Evolutionary conservation across 2,113 vertebrate species (phyloP).

Genomic region (Trogon melanurus): DNA sequence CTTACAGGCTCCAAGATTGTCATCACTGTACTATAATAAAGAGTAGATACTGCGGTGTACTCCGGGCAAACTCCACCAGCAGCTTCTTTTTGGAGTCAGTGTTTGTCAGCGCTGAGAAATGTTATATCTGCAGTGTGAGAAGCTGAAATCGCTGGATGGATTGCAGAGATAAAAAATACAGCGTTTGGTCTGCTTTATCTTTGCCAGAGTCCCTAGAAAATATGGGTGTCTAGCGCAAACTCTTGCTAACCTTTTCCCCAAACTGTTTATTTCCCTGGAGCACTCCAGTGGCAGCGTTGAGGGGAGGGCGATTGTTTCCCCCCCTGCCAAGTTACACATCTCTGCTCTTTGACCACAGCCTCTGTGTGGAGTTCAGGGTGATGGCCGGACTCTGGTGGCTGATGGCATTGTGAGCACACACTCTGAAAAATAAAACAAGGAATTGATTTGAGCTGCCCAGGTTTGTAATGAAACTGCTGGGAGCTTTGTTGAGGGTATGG

Average conservation of each 20-base stretch:
- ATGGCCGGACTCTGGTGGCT: background rate
- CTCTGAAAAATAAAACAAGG: background rate
- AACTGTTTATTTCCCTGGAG: background rate
- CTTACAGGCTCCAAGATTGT: no score
- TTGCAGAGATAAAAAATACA: background rate
- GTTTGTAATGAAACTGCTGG: background rate
- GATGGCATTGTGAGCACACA: rapidly evolving
- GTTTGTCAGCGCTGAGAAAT: background rate
- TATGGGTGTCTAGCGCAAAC: background rate
- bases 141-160: background rate
- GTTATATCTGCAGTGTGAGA: rapidly evolving
- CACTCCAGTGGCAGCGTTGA: background rate
- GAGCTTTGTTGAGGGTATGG: background rate
- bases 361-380: background rate
- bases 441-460: background rate
- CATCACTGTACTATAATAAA: rapidly evolving
- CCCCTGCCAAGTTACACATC: background rate
- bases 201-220: background rate
- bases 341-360: background rate
- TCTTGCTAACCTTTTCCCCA: background rate
- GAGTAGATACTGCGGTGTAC: rapidly evolving
- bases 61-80: rapidly evolving
- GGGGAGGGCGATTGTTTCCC: background rate
- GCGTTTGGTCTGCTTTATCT: background rate
- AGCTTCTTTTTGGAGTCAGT: rapidly evolving